Evolutionary conservation across 2,113 vertebrate genomes (phyloP), one percentile per base, ranked within the genome.

Genomic region (Nipponia nippon): DNA sequence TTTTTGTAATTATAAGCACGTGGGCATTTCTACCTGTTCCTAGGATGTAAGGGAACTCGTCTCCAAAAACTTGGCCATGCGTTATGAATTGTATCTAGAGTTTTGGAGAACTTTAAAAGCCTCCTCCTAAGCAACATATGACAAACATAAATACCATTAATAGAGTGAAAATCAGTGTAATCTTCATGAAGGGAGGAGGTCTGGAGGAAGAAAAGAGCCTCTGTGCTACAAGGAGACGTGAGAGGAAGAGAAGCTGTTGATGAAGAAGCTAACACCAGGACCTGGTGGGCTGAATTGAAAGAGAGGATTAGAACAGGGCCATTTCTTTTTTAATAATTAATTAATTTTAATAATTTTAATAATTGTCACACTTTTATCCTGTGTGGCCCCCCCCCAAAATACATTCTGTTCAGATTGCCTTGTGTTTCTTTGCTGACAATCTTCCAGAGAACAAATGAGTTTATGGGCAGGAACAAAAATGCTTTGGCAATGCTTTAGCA

Each of bases 371-470:
- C 44, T 91, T 94, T n/a, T 56, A 49, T 80, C 67, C 58, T 8
- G 5, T 56, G n/a, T 59, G 75, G 17, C 7, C 4, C 17, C 25
- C 26, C 16, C 9, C 42, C 52, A 16, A 8, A 8, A 89, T 59
- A 56, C 21, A 69, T 79, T 92, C 96, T 93, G 52, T 89, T 96
- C 83, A 69, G 47, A 44, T 76, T 52, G 36, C 65, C 34, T 82
- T 75, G 69, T 66, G 55, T 92, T 92, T 82, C 80, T 84, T 95
- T 42, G 25, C 53, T 95, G 95, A 81, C 69, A 87, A 1, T 65
- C 38, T 92, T 92, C 87, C 87, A 89, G 77, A 84, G 80, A 92
- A 87, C 52, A 84, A 93, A 89, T 63, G 55, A 90, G n/a, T 96
- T 92, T 84, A 75, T 83, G 32, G 73, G 65, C 69, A 67, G 72